A percentile compares a stretch with the other conserved stretches of the same genome.
phyloP scores from a whole-genome alignment of 2,888 invertebrate genomes.

The Machimus rusticus region DNA sequence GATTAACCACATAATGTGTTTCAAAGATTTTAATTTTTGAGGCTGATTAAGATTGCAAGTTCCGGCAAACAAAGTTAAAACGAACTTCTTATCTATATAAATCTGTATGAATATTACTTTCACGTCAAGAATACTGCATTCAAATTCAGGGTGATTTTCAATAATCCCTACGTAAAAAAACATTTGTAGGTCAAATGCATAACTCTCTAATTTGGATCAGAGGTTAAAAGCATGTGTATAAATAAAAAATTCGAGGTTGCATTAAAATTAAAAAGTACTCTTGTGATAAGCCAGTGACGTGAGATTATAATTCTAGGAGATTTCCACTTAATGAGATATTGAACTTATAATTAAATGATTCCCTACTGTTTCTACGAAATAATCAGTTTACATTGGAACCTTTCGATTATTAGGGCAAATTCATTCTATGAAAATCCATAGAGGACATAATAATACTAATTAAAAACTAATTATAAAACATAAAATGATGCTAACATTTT shows the following conservation, averaged over 20 bases:
- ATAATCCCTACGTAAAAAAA: too few species aligned
- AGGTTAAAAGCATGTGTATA: too few species aligned
- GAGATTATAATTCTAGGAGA: background rate
- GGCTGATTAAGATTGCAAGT: too few species aligned
- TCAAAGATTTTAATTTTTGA: background rate
- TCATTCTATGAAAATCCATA: too few species aligned
- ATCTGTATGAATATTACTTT: too few species aligned
- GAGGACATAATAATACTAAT: background rate
- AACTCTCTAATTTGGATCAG: background rate
- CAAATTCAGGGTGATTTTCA: background rate
- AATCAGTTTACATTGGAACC: background rate
- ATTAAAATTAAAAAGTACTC: background rate
- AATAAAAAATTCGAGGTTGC: too few species aligned
- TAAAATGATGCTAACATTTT: background rate
- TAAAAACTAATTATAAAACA: background rate
- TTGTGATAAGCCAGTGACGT: background rate
- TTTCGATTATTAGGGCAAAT: too few species aligned
- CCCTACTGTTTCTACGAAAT: background rate
- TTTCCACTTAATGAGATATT: background rate
- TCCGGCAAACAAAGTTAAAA: too few species aligned
- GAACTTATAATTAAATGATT: too few species aligned
- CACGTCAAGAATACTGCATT: background rate
- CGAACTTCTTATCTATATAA: too few species aligned
- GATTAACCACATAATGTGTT: too few species aligned
- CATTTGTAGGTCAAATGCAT: too few species aligned